A percentile compares a stretch with the other conserved stretches of the same genome.
Conservation (phyloP, 1,140 invertebrate species). For the Globodera rostochiensis region DNA sequence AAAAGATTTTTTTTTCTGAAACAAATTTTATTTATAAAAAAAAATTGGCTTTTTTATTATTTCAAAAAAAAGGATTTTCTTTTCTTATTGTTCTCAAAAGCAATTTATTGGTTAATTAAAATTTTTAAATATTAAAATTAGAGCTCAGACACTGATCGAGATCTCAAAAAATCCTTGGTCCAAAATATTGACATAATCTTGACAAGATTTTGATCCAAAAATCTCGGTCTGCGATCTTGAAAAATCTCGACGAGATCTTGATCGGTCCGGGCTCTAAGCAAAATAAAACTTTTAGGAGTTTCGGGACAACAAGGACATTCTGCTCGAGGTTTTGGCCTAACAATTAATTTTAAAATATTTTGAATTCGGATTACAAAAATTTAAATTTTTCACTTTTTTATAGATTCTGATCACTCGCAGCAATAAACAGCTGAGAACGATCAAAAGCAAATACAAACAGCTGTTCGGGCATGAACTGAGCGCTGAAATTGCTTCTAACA, state of each 20-base stretch:
- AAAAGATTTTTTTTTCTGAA: too few relatives aligned
- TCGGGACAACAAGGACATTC: not conserved
- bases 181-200: too few relatives aligned
- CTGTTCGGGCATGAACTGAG: slow-evolving; percentile 41
- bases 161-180: too few relatives aligned
- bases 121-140: too few relatives aligned
- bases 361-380: not conserved
- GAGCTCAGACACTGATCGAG: too few relatives aligned
- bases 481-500: slow-evolving; percentile 46
- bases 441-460: slow-evolving; percentile 35
- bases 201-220: too few relatives aligned
- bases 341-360: not conserved
- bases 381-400: slow-evolving; percentile 5
- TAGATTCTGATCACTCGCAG: slow-evolving; percentile 69
- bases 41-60: too few relatives aligned
- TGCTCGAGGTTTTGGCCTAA: not conserved
- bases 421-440: slow-evolving; percentile 66
- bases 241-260: too few relatives aligned
- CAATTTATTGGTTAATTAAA: too few relatives aligned
- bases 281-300: slow-evolving; percentile 66
- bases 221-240: too few relatives aligned
- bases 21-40: too few relatives aligned
- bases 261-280: slow-evolving; percentile 69
- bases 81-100: slow-evolving; percentile 66
- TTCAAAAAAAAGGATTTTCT: too few relatives aligned